A percentile compares a stretch with the other conserved stretches of the same genome.
phyloP scores from a whole-genome alignment of 2,113 vertebrate species.

The Sprattus sprattus region DNA sequence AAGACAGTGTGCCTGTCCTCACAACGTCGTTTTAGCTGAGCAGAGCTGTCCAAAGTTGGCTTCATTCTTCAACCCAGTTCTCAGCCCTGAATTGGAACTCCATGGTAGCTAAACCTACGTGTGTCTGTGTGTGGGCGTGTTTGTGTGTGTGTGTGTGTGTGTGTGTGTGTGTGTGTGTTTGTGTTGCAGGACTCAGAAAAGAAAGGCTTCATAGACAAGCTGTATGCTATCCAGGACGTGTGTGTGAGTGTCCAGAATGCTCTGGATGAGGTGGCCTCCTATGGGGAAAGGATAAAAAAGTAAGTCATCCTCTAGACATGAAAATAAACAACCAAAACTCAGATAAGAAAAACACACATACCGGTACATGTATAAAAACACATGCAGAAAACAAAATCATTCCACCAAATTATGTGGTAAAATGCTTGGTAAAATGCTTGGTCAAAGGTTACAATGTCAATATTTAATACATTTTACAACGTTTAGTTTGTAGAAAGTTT shows the following conservation, averaged over 20 bases:
- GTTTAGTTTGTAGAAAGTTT: too few species aligned
- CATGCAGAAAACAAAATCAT: neutral
- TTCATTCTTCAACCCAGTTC: too few species aligned
- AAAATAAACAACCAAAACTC: neutral
- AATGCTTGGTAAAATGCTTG: too few species aligned
- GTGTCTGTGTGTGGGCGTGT: neutral
- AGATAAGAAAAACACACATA: neutral
- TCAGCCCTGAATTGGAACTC: too few species aligned
- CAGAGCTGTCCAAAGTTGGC: neutral
- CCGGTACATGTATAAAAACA: neutral
- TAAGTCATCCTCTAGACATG: conserved; percentile 62
- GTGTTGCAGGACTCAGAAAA: conserved; percentile 82
- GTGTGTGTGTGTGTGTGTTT: neutral
- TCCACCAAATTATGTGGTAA: too few species aligned
- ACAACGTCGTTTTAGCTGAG: neutral
- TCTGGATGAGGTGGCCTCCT: conserved; percentile 88
- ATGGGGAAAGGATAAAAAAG: conserved; percentile 93
- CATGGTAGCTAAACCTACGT: neutral
- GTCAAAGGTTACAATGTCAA: too few species aligned
- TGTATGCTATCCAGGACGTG: conserved; percentile 96
- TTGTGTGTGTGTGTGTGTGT: neutral
- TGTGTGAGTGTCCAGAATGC: conserved; percentile 88
- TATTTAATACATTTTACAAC: too few species aligned
- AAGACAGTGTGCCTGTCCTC: neutral
- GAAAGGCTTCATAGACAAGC: conserved; percentile 89